Evolutionary conservation across 2,113 vertebrate genomes (phyloP), one percentile per base, ranked within the genome.

Genomic region (Cettia cetti): DNA sequence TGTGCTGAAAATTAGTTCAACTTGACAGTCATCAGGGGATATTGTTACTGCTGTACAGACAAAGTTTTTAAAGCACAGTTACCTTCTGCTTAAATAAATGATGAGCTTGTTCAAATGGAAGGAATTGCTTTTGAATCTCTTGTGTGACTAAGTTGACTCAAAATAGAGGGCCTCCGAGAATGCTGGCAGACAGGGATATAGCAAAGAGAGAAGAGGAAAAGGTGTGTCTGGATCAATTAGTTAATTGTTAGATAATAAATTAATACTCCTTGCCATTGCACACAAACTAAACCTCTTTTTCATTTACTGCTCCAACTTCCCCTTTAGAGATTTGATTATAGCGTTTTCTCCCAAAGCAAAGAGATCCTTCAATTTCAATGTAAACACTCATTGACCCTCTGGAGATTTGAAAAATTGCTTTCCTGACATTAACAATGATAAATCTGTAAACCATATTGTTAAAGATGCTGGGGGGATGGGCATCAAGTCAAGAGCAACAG

Each of bases 201-300:
- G 71, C n/a, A 57, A 19, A 80, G 82, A 80, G 49, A 90, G 53
- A 64, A 82, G 40, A 89, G 88, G 86, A 74, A 83, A 90, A 95
- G 76, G 76, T 88, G 79, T 91, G 64, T 66, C 64, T 88, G 82
- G 50, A 83, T 95, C 88, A 88, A 49, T 71, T 86, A 61, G 44
- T 89, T 82, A 89, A 85, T 79, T 86, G 59, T 81, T 78, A 80
- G 90, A 42, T 94, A 93, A 86, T 54, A 93, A 95, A 83, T 66
- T 2, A 77, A n/a, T 74, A 19, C 27, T 66, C 39, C 83, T 59
- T 88, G 79, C 79, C 76, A 86, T 5, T 63, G 79, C 50, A 68
- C 44, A 80, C 78, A 86, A 72, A 88, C 35, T 50, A 69, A 90
- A 66, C 64, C 85, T 91, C 77, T 77, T 93, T 95, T 85, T 87